Percentiles rank a stretch among this genome's conserved stretches.
These are phyloP conservation scores for Drosophila repletoides DNA, from an alignment of 1,140 invertebrate species.

Conservation along the genomic window DNA sequence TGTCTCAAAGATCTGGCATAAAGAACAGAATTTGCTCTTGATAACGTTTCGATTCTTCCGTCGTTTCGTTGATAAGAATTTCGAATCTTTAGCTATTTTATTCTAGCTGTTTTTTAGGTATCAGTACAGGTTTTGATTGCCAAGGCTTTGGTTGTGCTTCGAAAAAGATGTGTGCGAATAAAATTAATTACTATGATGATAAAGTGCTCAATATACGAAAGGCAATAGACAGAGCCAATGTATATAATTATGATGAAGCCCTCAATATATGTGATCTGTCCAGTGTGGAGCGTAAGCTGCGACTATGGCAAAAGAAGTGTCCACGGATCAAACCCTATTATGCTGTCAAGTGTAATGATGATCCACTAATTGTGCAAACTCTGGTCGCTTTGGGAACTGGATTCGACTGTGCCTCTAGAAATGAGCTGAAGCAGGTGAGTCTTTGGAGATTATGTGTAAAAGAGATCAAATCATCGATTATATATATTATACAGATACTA, in stretches of 20 bases:
- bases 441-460: too few relatives aligned
- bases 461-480: too few relatives aligned
- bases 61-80: too few relatives aligned
- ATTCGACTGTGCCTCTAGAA: slow-evolving; percentile 98
- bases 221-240: slow-evolving; percentile 48
- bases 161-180: slow-evolving; percentile 41
- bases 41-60: too few relatives aligned
- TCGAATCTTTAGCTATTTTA: too few relatives aligned
- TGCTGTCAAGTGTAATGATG: slow-evolving; percentile 98
- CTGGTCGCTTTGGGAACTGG: slow-evolving; percentile 93
- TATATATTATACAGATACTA: slow-evolving; percentile 84
- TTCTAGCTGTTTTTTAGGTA: too few relatives aligned
- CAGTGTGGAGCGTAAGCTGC: slow-evolving; percentile 93
- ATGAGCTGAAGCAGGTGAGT: slow-evolving; percentile 88
- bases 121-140: too few relatives aligned
- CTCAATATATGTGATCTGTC: slow-evolving; percentile 97
- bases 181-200: slow-evolving; percentile 67
- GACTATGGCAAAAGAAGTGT: slow-evolving; percentile 91
- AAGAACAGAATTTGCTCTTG: too few relatives aligned
- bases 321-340: slow-evolving; percentile 97
- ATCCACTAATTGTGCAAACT: slow-evolving; percentile 90
- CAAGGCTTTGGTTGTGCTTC: too few relatives aligned
- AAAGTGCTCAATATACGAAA: slow-evolving; percentile 54
- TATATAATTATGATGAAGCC: slow-evolving; percentile 87
- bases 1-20: too few relatives aligned